Base-by-base conservation (phyloP, 2,888 invertebrate genomes). In the Phrixothrix hirtus region DNA sequence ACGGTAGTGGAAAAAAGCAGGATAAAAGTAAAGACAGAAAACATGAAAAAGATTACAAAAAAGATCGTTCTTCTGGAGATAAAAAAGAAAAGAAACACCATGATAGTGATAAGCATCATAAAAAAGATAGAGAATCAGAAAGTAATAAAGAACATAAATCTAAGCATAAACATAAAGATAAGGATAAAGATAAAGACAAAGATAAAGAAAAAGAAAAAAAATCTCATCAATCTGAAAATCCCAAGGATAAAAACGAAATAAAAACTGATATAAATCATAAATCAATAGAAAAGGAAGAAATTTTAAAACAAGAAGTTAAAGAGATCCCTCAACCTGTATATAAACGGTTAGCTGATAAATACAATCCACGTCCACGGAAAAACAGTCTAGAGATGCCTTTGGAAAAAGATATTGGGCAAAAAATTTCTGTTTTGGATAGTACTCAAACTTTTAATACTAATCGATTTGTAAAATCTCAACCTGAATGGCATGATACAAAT, bases 321-420 rank as follows among this genome's bases (percentile, higher is more conserved):
- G 34, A 30, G 10, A 10, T 1, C 2, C 10, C 7, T 2, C n/a
- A 36, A 11, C 31, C 34, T 1, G 41, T 45, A 26, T 68, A 54
- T 53, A 68, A 64, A 60, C 62, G 77, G n/a, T 55, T 77, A 13
- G 78, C 78, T 1, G 74, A 76, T 51, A 79, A 78, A 62, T 78
- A 77, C 50, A 74, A 77, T 62, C 77, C 76, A 1, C 76, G 75
- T 65, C 77, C 77, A 1, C 67, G 73, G 25, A 70, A 64, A 54
- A 44, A 60, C 12, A 34, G 55, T 5, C 12, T 21, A 37, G 3
- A 37, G 21, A 25, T 21, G 4, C 25, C 11, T 7, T 13, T 9
- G 3, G 3, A 3, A 5, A 7, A 21, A 21, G 4, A 21, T 5
- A 21, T 3, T 21, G 21, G 21, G 7, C 7, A 5, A 5, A 3